Conservation (phyloP, 1,140 invertebrate genomes). For the Hylaeus anthracinus region DNA sequence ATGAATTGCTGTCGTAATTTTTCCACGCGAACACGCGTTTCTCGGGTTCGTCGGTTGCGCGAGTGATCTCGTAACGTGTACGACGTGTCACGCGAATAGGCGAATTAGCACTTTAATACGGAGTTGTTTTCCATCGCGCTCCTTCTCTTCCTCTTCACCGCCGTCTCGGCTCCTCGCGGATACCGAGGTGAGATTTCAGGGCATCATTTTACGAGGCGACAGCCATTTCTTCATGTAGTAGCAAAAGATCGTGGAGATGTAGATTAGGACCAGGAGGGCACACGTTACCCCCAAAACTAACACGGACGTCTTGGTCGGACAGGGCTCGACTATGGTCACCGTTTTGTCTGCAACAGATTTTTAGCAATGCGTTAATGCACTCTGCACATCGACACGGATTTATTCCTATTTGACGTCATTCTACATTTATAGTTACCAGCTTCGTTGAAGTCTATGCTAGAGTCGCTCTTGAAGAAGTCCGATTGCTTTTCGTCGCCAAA, state of each 20-base stretch:
- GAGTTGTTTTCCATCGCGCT: neutral
- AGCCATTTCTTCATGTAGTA: constrained; percentile 96
- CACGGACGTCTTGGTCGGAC: constrained; percentile 94
- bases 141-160: neutral
- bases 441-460: constrained; percentile 87
- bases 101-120: constrained; percentile 19
- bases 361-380: neutral
- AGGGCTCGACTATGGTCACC: constrained; percentile 92
- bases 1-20: neutral
- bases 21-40: constrained; percentile 4
- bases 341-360: constrained; percentile 88
- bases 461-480: constrained; percentile 89
- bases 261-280: constrained; percentile 93
- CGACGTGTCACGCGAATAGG: neutral
- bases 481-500: constrained; percentile 93
- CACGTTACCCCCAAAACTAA: constrained; percentile 93
- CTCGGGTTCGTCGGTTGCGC: constrained; percentile 3
- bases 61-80: neutral
- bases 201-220: constrained; percentile 89
- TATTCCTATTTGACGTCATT: too few relatives aligned
- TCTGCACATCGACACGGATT: too few relatives aligned
- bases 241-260: constrained; percentile 93
- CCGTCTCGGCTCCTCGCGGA: neutral
- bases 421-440: constrained; percentile 67
- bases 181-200: constrained; percentile 78